These are phyloP conservation scores for Epizoanthus illoricatus DNA, from an alignment of 92 coral and sea anemone genomes.

Conservation along the genomic window DNA sequence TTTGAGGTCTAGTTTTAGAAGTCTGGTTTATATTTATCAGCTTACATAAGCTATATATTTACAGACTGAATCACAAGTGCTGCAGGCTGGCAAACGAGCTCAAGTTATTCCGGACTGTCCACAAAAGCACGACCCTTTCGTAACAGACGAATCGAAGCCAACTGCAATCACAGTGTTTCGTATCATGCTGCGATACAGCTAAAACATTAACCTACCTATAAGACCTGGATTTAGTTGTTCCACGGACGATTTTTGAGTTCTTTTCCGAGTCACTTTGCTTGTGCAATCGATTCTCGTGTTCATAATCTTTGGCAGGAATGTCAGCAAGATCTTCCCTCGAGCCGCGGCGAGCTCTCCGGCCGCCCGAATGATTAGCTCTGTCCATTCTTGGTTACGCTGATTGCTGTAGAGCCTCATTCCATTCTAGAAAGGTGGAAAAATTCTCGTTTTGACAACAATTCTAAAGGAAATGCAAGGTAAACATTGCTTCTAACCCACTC, in stretches of 20 bases:
- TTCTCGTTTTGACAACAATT: neutral
- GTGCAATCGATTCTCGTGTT: neutral
- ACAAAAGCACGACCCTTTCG: neutral
- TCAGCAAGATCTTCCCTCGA: neutral
- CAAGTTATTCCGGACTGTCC: neutral
- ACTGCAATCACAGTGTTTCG: conserved; percentile 13
- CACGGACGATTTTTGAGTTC: conserved; percentile 38
- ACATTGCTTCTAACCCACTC: conserved; percentile 19
- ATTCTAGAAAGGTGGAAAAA: conserved; percentile 29
- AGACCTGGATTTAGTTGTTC: conserved; percentile 30
- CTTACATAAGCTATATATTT: no score
- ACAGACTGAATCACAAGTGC: neutral
- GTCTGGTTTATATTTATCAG: no score
- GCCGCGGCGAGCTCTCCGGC: neutral
- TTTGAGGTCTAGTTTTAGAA: no score
- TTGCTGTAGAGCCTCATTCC: conserved; percentile 32
- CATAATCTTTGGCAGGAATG: neutral
- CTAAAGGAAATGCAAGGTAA: conserved; percentile 27
- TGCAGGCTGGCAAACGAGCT: neutral
- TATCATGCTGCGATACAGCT: conserved; percentile 35
- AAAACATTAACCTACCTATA: conserved; percentile 40
- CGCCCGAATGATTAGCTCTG: conserved; percentile 16
- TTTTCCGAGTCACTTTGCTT: conserved; percentile 20
- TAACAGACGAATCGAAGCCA: conserved; percentile 2
- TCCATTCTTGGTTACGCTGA: conserved; percentile 2